Conservation (phyloP, 2,797 vertebrate species). For the Tapera naevia region DNA sequence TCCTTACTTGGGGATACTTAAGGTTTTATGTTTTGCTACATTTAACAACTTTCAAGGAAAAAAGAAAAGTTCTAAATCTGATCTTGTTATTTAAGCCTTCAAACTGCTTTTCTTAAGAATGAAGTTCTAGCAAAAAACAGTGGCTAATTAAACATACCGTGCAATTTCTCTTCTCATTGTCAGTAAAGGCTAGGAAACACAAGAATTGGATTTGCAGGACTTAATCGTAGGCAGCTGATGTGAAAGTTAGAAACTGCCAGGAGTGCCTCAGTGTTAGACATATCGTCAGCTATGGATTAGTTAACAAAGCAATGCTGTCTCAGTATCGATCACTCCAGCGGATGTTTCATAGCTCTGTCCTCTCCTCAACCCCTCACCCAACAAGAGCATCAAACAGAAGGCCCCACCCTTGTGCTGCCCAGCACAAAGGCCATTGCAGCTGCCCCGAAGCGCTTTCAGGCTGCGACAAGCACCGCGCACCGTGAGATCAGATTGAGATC, state of each 20-base stretch:
- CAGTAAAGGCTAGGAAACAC: neutral
- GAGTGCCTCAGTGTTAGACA: neutral
- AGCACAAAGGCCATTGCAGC: neutral
- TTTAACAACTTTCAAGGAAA: neutral
- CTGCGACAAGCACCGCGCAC: accelerated
- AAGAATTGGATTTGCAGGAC: neutral
- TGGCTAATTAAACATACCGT: neutral
- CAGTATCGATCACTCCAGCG: neutral
- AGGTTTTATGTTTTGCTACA: neutral
- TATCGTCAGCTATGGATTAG: neutral
- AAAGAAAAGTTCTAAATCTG: neutral
- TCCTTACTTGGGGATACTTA: neutral
- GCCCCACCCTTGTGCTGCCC: neutral
- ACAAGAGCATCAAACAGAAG: neutral
- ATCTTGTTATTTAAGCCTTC: neutral
- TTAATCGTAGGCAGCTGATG: neutral
- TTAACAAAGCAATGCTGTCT: neutral
- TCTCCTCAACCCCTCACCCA: neutral
- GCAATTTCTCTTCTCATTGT: neutral
- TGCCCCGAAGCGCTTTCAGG: accelerated
- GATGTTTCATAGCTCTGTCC: neutral
- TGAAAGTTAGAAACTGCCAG: neutral
- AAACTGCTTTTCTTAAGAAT: neutral
- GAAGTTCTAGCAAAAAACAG: neutral
- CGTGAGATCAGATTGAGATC: no score